Base-by-base conservation (phyloP, 2,113 vertebrate species). In the Hiodon alosoides region DNA sequence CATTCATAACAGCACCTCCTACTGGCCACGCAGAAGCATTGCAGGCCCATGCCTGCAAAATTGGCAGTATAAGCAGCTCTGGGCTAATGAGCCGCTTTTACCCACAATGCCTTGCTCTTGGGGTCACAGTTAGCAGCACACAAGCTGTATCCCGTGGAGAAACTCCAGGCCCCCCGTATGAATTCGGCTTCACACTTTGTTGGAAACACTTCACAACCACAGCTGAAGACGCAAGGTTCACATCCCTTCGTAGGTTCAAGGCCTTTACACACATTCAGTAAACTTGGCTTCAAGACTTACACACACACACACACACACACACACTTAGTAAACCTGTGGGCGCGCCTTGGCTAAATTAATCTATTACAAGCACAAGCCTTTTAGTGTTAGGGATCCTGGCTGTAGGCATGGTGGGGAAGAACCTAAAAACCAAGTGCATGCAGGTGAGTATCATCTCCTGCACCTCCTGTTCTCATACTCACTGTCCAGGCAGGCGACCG, bases 401-500 rank as follows among this genome's bases (percentile, higher is more conserved):
- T 31, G 31, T 31, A 31, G 31, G 31, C 31, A 31, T 31, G 31
- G 31, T 31, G 31, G 31, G 31, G 2, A 31, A 31, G 31, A 31
- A 31, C 31, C 57, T 17, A 14, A 13, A 14, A 67, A 58, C 75
- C 64, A 67, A 51, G 3, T 66, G 7, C 51, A 66, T 72, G 61
- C 47, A 47, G 54, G 51, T 46, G 7, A 54, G 60, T 17, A 50
- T 54, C 67, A 5, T 55, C n/a, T n/a, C 57, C 57, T 51, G 47
- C 50, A 31, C 13, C 62, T 58, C 64, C n/a, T 31, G 31, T 31
- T 13, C 52, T 46, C 51, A 71, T 76, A 76, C 75, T 76, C 71
- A 72, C 76, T 72, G 69, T 72, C 62, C 59, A 62, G 50, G 46
- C 16, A 58, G 68, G 17, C 47, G 59, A 76, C 59, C 71, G 58